These are phyloP conservation scores for Anseranas semipalmata DNA, from an alignment of 2,113 vertebrate species.

Conservation along the genomic window DNA sequence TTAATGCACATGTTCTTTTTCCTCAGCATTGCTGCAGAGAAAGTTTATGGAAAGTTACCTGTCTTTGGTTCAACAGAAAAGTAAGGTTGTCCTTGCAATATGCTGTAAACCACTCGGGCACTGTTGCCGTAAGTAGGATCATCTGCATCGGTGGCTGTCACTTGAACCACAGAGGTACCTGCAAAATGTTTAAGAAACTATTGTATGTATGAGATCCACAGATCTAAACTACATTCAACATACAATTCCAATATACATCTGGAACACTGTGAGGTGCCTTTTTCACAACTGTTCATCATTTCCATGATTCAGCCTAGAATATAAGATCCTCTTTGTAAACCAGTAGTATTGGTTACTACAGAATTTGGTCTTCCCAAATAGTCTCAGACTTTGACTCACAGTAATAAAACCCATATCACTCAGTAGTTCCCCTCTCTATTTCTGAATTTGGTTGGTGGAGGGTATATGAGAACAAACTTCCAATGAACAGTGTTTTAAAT, in stretches of 20 bases:
- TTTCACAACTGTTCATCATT: not conserved
- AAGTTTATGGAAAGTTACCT: slow-evolving; percentile 75
- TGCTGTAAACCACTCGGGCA: slow-evolving; percentile 95
- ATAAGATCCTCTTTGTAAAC: not conserved
- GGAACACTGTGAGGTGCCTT: not conserved
- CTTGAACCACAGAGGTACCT: slow-evolving; percentile 96
- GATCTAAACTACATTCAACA: not conserved
- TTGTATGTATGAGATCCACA: not conserved
- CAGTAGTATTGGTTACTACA: not conserved
- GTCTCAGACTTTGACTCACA: not conserved
- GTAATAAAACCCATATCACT: not conserved
- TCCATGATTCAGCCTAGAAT: not conserved
- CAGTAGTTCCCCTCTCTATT: not conserved
- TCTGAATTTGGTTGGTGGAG: not conserved
- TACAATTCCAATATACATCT: not conserved
- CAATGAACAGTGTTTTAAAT: not conserved
- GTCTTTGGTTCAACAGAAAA: slow-evolving; percentile 98
- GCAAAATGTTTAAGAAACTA: slow-evolving; percentile 30
- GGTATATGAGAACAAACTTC: not conserved
- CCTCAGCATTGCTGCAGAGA: not conserved
- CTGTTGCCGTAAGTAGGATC: slow-evolving; percentile 97
- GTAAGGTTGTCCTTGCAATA: slow-evolving; percentile 94
- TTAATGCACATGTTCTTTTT: not conserved
- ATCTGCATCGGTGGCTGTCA: slow-evolving; percentile 95
- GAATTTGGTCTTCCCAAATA: not conserved